These are phyloP conservation scores for Drosophila repletoides DNA, from an alignment of 1,140 invertebrate species.

Conservation along the genomic window DNA sequence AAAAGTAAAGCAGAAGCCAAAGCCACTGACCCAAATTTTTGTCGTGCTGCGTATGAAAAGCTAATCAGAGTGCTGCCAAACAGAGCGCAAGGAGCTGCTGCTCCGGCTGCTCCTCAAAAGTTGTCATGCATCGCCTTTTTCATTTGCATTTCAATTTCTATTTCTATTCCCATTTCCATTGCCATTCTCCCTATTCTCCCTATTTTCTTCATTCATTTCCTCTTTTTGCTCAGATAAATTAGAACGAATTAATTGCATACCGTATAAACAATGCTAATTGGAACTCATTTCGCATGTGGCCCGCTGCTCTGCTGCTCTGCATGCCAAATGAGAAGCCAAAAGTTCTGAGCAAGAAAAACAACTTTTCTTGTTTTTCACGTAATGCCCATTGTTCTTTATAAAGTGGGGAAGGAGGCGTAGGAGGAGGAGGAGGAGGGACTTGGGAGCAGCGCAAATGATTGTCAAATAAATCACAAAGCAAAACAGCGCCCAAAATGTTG, in stretches of 20 bases:
- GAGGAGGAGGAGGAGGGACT: not conserved
- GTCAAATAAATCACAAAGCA: slow-evolving; percentile 76
- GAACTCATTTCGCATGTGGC: slow-evolving; percentile 78
- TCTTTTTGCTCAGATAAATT: slow-evolving; percentile 70
- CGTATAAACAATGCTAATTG: slow-evolving; percentile 77
- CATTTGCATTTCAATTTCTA: slow-evolving; percentile 52
- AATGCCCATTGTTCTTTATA: slow-evolving; percentile 58
- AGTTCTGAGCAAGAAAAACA: slow-evolving; percentile 34
- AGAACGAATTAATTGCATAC: slow-evolving; percentile 80
- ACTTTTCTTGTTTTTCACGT: slow-evolving; percentile 67
- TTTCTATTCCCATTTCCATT: slow-evolving; percentile 20
- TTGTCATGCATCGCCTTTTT: slow-evolving; percentile 36
- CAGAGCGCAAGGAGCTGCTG: slow-evolving; percentile 30
- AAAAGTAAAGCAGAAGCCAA: slow-evolving; percentile 1
- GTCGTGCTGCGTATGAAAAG: slow-evolving; percentile 55
- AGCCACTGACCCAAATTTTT: slow-evolving; percentile 59
- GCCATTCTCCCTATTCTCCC: slow-evolving; percentile 2
- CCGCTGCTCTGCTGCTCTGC: too few relatives aligned
- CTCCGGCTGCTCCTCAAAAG: slow-evolving; percentile 24
- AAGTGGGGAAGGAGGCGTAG: not conserved
- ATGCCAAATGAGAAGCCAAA: slow-evolving; percentile 62
- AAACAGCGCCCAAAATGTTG: slow-evolving; percentile 27
- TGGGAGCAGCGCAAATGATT: slow-evolving; percentile 65
- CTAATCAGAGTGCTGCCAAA: slow-evolving; percentile 22
- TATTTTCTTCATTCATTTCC: slow-evolving; percentile 21